These are phyloP conservation scores for Ictalurus furcatus DNA, from an alignment of 2,113 vertebrate species.

Conservation along the genomic window DNA sequence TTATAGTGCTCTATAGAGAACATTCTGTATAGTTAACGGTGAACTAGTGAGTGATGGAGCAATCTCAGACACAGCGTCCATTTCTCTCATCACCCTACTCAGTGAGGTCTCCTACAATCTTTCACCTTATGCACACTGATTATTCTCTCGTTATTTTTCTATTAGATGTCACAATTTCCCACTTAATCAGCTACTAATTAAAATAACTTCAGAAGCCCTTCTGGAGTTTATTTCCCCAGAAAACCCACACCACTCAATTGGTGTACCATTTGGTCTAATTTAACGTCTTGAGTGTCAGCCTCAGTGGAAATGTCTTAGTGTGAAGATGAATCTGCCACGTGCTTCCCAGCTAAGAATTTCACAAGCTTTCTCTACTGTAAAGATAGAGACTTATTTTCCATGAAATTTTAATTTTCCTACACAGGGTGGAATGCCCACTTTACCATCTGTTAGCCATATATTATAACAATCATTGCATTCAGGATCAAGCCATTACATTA, in stretches of 20 bases:
- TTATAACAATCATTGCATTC: neutral
- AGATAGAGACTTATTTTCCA: neutral
- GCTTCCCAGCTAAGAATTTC: conserved; percentile 11
- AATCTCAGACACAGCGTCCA: neutral
- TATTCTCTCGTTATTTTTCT: conserved; percentile 48
- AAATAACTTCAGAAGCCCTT: conserved; percentile 56
- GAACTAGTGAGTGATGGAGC: neutral
- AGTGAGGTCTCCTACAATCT: conserved; percentile 36
- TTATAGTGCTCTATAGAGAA: neutral
- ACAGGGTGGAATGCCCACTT: neutral
- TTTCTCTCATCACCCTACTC: neutral
- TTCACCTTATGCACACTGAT: conserved; percentile 35
- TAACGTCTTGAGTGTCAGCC: conserved; percentile 44
- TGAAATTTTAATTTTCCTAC: neutral
- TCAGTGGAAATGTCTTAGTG: conserved; percentile 38
- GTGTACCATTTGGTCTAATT: conserved; percentile 51
- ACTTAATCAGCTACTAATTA: conserved; percentile 64
- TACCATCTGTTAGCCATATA: neutral
- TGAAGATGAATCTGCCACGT: conserved; percentile 37
- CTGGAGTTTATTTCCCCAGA: conserved; percentile 51
- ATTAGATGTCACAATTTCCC: conserved; percentile 56
- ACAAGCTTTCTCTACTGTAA: neutral
- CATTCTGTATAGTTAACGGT: neutral
- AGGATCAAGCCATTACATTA: neutral
- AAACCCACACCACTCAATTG: conserved; percentile 48